Conservation (phyloP, 2,888 invertebrate species). For the Ormyrus rosae region DNA sequence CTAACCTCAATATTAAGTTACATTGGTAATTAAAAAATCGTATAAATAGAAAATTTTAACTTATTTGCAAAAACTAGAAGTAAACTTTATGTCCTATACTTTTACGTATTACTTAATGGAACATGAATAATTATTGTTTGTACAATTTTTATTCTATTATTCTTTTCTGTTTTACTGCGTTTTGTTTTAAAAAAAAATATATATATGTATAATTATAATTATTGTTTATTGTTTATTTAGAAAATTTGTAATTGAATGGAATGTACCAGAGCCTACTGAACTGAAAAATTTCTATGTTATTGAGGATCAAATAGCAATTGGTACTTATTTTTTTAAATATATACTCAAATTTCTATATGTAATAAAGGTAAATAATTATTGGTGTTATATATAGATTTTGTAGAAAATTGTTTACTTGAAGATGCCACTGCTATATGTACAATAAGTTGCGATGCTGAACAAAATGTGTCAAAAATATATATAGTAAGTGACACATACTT, state of each 20-base stretch:
- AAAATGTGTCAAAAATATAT: conserved; percentile 64
- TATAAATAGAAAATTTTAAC: conserved; percentile 2
- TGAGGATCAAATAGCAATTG: conserved; percentile 66
- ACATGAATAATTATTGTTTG: background rate
- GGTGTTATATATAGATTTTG: conserved; percentile 61
- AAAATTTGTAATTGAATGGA: conserved; percentile 66
- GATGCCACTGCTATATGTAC: conserved; percentile 63
- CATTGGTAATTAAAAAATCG: background rate
- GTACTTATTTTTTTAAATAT: conserved; percentile 58
- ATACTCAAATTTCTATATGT: conserved; percentile 28
- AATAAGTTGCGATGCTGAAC: conserved; percentile 61
- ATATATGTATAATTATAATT: background rate
- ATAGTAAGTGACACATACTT: conserved; percentile 64
- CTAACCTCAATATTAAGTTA: conserved; percentile 55
- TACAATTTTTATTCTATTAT: background rate
- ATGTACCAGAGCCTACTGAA: conserved; percentile 61
- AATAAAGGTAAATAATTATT: conserved; percentile 3
- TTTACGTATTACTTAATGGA: background rate
- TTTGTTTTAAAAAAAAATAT: too few species aligned
- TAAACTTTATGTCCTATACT: background rate
- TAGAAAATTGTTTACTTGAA: conserved; percentile 60
- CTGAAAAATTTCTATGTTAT: conserved; percentile 67
- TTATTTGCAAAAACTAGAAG: background rate
- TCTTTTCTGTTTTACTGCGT: background rate
- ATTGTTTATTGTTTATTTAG: conserved; percentile 60